A percentile compares a stretch with the other conserved stretches of the same genome.
These are phyloP conservation scores for Synodontis membranacea DNA, from an alignment of 2,113 vertebrate genomes.

Conservation along the genomic window DNA sequence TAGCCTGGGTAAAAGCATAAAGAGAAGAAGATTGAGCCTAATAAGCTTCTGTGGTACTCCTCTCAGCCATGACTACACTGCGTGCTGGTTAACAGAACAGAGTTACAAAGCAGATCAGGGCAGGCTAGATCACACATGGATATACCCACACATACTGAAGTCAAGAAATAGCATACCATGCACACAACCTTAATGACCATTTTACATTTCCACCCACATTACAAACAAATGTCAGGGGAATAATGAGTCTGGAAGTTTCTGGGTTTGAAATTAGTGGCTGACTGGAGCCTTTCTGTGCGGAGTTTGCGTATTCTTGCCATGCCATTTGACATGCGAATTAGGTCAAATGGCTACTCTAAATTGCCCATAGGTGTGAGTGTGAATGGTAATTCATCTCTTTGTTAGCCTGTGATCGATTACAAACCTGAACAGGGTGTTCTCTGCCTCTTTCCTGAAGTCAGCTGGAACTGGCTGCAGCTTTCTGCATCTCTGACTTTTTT, in stretches of 20 bases:
- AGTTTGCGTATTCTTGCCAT: too few relatives aligned
- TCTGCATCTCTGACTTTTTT: too few relatives aligned
- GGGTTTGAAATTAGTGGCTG: too few relatives aligned
- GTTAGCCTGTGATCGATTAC: too few relatives aligned
- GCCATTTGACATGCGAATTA: too few relatives aligned
- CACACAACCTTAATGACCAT: not conserved
- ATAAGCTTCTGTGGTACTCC: conserved; percentile 20
- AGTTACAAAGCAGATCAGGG: not conserved
- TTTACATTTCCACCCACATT: not conserved
- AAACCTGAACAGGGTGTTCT: too few relatives aligned
- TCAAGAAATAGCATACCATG: not conserved
- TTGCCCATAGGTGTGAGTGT: too few relatives aligned
- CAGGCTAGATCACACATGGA: not conserved
- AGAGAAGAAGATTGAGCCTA: conserved; percentile 26
- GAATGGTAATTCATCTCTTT: too few relatives aligned
- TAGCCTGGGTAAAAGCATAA: conserved; percentile 28
- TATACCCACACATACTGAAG: not conserved
- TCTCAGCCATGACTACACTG: conserved; percentile 1
- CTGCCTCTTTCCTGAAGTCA: too few relatives aligned
- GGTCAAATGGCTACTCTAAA: too few relatives aligned
- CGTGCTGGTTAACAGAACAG: not conserved
- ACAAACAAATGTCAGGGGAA: not conserved
- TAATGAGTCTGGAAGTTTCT: not conserved
- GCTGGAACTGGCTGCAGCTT: too few relatives aligned
- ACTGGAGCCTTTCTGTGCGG: too few relatives aligned